phyloP scores from a whole-genome alignment of 2,797 vertebrate species.

The Ptychobarbus kaznakovi region DNA sequence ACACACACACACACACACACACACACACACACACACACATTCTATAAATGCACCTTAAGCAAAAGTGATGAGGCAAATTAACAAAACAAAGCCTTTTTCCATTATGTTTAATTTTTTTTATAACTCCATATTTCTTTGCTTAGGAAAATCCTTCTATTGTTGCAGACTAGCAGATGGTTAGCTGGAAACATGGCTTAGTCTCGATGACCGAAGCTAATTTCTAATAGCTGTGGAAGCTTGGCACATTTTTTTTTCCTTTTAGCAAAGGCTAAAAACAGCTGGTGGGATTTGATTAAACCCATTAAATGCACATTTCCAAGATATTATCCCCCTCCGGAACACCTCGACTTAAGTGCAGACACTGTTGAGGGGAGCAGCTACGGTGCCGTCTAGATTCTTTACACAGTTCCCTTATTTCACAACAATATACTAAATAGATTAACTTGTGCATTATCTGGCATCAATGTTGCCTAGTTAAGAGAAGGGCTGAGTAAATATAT shows the following conservation, averaged over 20 bases:
- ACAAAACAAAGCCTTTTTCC: constrained; percentile 36
- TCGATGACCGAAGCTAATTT: constrained; percentile 98
- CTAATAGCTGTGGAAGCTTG: constrained; percentile 96
- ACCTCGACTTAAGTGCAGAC: constrained; percentile 63
- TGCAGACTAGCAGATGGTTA: constrained; percentile 97
- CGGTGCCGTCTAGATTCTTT: constrained; percentile 82
- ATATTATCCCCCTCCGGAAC: constrained; percentile 87
- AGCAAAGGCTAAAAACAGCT: constrained; percentile 95
- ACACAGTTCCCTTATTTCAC: constrained; percentile 82
- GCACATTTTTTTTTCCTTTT: constrained; percentile 90
- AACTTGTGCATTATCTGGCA: constrained; percentile 92
- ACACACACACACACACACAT: constrained; percentile 64
- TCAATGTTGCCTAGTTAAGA: constrained; percentile 94
- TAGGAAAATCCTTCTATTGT: constrained; percentile 95
- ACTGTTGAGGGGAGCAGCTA: constrained; percentile 83
- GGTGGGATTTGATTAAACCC: constrained; percentile 90
- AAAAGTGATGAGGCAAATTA: constrained; percentile 19
- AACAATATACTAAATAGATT: constrained; percentile 95
- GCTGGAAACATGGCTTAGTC: constrained; percentile 95
- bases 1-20: constrained; percentile 57
- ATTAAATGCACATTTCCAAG: constrained; percentile 85
- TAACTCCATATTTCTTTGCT: constrained; percentile 57
- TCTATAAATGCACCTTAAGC: constrained; percentile 67
- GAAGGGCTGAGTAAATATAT: constrained; percentile 99
- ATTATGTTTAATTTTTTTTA: constrained; percentile 20